Base-by-base conservation (phyloP, 2,113 vertebrate species). In the Zosterops lateralis region DNA sequence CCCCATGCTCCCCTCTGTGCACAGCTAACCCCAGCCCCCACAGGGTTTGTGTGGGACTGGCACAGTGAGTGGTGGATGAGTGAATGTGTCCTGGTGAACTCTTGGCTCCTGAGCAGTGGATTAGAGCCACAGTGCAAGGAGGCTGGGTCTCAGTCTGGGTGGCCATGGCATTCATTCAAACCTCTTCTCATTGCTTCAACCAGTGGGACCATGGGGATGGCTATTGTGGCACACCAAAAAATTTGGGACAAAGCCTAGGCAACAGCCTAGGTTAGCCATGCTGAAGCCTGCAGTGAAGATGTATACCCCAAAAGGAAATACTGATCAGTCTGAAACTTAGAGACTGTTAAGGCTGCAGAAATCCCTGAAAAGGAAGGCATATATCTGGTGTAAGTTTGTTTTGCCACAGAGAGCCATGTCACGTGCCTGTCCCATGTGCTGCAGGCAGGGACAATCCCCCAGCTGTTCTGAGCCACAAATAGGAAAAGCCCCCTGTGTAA, bases 81-180 rank as follows among this genome's bases (percentile, higher is more conserved):
- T 67, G 28, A 14, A 0, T 7, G 40, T 62, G 48, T 34, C 61
- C 66, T 57, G 36, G 8, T 18, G 14, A 4, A 28, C 32, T 85
- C 61, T n/a, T 42, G 34, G 22, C 11, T 32, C 11, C 34, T 1
- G 0, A 26, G 28, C 3, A 1, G 13, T 31, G 26, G 40, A 15
- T 51, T 60, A 31, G 11, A 79, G 44, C 36, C 75, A 42, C 53
- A 29, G 44, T 19, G 18, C 36, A 67, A n/a, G 54, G 38, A 91
- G 50, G 14, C 22, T 24, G 26, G 15, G 26, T 70, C 64, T 72
- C 72, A 50, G 51, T 29, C 60, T 28, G 38, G 22, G 32, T 64
- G 53, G 31, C 57, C 40, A 12, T 3, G 1, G 28, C 58, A 54
- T 32, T 61, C 0, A 0, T 54, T 77, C 29, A 3, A 10, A 28